Evolutionary conservation across 2,113 vertebrate genomes (phyloP), one percentile per base, ranked within the genome.

Genomic region (Dascyllus trimaculatus): DNA sequence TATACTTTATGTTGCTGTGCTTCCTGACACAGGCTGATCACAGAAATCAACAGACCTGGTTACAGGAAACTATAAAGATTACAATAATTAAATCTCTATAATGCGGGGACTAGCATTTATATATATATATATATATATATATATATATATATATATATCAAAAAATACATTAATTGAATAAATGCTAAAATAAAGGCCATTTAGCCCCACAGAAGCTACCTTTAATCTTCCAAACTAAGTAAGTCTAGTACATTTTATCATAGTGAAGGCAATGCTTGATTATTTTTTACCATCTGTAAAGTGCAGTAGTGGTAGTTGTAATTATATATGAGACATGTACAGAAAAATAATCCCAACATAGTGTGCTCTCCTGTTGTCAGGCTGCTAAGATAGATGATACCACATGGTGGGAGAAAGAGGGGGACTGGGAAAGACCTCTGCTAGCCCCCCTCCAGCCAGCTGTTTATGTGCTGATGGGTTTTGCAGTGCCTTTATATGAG

Each of bases 391-490:
- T 21, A 26, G 64, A 73, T 66, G n/a, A 51, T 43, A 59, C 18
- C 51, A 65, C 58, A 29, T 62, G 66, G 29, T 6, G 9, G 25
- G 24, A 8, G 59, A 13, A 22, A 14, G 25, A 2, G 5, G 24
- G 25, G 57, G 11, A 9, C 1, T 32, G 48, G 70, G 65, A 48
- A 53, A 84, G 59, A 56, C 67, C n/a, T 43, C n/a, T 13, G 10
- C 14, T 3, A 11, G 61, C 40, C 13, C 13, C 40, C 21, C 45
- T 14, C 4, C 18, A 8, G 32, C 66, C 48, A 46, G 11, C 48
- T 80, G 68, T 85, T 84, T 63, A 69, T 68, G 40, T 54, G 25
- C 45, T 85, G 19, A 45, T 57, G 19, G 64, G 24, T 65, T 64
- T 18, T 69, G 15, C 13, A 51, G 24, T 19, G 40, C 45, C 25